Percentiles rank a stretch among this genome's conserved stretches.
phyloP scores from a whole-genome alignment of 2,113 vertebrate species.

The Indri indri region DNA sequence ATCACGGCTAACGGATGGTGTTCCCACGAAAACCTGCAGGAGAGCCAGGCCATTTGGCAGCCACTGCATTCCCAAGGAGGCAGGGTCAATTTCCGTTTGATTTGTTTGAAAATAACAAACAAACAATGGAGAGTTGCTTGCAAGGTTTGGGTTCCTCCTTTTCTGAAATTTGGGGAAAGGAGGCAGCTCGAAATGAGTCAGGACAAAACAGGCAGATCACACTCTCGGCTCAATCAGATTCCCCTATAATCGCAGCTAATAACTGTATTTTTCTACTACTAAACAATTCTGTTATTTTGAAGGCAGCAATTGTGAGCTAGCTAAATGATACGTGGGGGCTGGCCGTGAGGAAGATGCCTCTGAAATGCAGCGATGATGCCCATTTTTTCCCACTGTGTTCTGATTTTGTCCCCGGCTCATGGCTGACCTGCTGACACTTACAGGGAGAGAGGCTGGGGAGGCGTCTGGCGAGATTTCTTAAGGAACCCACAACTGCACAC shows the following conservation, averaged over 20 bases:
- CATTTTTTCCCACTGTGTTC: not conserved
- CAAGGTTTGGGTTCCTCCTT: not conserved
- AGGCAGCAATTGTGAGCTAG: not conserved
- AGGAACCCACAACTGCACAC: not conserved
- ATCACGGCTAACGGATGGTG: not conserved
- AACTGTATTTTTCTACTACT: slow-evolving; percentile 67
- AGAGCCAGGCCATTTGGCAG: slow-evolving; percentile 63
- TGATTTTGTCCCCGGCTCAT: not conserved
- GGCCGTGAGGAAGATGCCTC: not conserved
- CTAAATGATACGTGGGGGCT: not conserved
- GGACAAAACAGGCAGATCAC: slow-evolving; percentile 40
- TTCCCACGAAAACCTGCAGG: slow-evolving; percentile 24
- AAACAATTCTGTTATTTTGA: slow-evolving; percentile 65
- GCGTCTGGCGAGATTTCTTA: not conserved
- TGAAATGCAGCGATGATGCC: not conserved
- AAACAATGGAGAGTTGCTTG: not conserved
- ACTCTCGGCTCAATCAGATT: not conserved
- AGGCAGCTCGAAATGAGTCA: slow-evolving; percentile 55
- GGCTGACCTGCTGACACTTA: not conserved
- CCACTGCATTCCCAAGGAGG: not conserved
- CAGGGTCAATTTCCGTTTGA: slow-evolving; percentile 53
- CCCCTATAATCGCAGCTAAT: slow-evolving; percentile 72
- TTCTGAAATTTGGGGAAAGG: slow-evolving; percentile 32
- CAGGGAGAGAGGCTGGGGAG: not conserved
- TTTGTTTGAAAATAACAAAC: slow-evolving; percentile 70